Evolutionary conservation across 2,113 vertebrate species (phyloP).

Genomic region (Labrus mixtus): DNA sequence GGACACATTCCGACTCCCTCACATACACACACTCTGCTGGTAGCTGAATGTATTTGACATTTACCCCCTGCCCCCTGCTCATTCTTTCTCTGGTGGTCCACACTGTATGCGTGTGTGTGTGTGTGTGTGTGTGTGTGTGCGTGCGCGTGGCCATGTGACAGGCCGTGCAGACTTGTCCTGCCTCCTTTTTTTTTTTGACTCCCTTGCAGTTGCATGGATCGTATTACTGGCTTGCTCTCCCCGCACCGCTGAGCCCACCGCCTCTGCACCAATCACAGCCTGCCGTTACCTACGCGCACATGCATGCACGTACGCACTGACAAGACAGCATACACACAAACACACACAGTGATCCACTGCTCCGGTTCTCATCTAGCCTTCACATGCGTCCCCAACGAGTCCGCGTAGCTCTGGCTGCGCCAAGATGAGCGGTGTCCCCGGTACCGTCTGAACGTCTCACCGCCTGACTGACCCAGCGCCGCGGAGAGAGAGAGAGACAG

Average conservation of each 20-base stretch:
- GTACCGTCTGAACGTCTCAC: conserved; percentile 52
- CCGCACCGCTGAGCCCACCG: conserved; percentile 73
- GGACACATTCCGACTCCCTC: conserved; percentile 29
- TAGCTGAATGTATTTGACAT: conserved; percentile 49
- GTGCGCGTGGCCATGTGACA: conserved; percentile 59
- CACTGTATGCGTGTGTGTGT: conserved; percentile 30
- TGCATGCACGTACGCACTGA: conserved; percentile 35
- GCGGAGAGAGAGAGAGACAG: conserved; percentile 28
- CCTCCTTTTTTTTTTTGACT: conserved; percentile 46
- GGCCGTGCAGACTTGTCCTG: conserved; percentile 49
- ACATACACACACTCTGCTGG: conserved; percentile 13
- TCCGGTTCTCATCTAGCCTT: conserved; percentile 46
- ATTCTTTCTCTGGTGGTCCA: not conserved
- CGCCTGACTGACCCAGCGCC: conserved; percentile 50
- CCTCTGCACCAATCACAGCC: conserved; percentile 73
- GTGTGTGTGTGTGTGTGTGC: not conserved
- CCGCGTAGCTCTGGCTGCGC: conserved; percentile 65
- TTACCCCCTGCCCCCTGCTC: conserved; percentile 25
- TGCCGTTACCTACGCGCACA: conserved; percentile 38
- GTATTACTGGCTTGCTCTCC: conserved; percentile 70
- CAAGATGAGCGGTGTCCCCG: conserved; percentile 68
- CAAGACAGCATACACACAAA: not conserved
- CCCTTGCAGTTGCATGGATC: conserved; percentile 61
- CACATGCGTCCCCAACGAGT: conserved; percentile 61
- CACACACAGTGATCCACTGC: conserved; percentile 29